Evolutionary conservation across 35 echinoderm and acorn worm genomes (phyloP).

Genomic region (Anneissia japonica): DNA sequence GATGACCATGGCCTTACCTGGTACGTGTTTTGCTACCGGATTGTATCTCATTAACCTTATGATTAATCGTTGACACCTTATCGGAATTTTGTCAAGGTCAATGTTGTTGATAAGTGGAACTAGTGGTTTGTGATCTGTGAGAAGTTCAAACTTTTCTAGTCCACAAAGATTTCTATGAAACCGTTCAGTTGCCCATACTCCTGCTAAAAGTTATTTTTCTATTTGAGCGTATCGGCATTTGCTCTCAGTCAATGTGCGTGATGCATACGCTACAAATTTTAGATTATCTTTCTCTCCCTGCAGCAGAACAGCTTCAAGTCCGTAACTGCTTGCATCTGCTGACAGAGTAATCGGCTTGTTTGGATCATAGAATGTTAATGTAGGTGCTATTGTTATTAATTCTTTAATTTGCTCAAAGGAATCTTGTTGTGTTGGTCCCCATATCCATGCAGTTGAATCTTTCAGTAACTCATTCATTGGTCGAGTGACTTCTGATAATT

Average conservation of each 20-base stretch:
- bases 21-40: slow-evolving; percentile 5
- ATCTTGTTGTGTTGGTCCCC: not conserved
- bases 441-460: not conserved
- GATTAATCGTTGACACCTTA: slow-evolving; percentile 31
- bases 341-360: slow-evolving; percentile 5
- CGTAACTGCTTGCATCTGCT: slow-evolving; percentile 18
- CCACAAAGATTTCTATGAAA: slow-evolving; percentile 43
- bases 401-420: slow-evolving; percentile 2
- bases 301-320: slow-evolving; percentile 28
- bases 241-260: slow-evolving; percentile 18
- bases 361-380: slow-evolving; percentile 36
- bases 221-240: slow-evolving; percentile 47
- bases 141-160: slow-evolving; percentile 27
- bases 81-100: slow-evolving; percentile 42
- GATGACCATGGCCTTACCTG: slow-evolving; percentile 4
- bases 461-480: not conserved
- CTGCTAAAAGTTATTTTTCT: slow-evolving; percentile 48
- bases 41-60: slow-evolving; percentile 42
- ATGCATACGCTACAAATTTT: slow-evolving; percentile 4
- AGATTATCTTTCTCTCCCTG: slow-evolving; percentile 17
- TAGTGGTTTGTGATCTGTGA: slow-evolving; percentile 56
- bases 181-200: slow-evolving; percentile 39
- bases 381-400: not conserved
- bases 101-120: slow-evolving; percentile 35
- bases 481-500: not conserved